Conservation (phyloP, 2,888 invertebrate genomes). For the Drosophila maculinotata region DNA sequence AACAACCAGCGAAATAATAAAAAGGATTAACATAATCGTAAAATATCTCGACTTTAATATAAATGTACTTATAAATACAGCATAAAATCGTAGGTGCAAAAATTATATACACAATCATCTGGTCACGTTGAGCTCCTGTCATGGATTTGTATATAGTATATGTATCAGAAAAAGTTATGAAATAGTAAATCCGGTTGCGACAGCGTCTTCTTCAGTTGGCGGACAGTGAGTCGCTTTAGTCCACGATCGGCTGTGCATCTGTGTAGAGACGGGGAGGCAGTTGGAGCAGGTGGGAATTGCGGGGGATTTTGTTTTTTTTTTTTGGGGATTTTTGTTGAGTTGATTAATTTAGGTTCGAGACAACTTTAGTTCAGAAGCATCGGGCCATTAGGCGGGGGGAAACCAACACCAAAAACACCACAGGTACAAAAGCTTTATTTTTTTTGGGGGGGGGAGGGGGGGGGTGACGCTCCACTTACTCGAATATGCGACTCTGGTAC, state of each 20-base stretch:
- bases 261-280: slow-evolving; percentile 16
- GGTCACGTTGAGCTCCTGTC: slow-evolving; percentile 22
- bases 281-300: slow-evolving; percentile 22
- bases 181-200: slow-evolving; percentile 82
- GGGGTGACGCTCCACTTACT: slow-evolving; percentile 74
- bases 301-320: slow-evolving; percentile 3
- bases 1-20: no score
- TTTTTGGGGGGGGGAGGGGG: background rate
- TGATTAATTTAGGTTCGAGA: slow-evolving; percentile 31
- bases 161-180: slow-evolving; percentile 74
- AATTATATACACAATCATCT: slow-evolving; percentile 14
- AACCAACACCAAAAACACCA: slow-evolving; percentile 38
- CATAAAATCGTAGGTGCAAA: slow-evolving; percentile 46
- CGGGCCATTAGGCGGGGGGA: slow-evolving; percentile 20
- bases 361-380: slow-evolving; percentile 18
- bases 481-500: slow-evolving; percentile 82
- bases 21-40: no score
- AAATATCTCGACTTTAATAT: background rate
- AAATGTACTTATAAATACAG: slow-evolving; percentile 27
- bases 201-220: slow-evolving; percentile 80
- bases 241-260: slow-evolving; percentile 79
- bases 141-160: background rate
- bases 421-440: slow-evolving; percentile 34
- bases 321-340: slow-evolving; percentile 5
- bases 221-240: slow-evolving; percentile 72